Conservation (phyloP, 2,888 invertebrate species). For the Scaptomyza parva region DNA sequence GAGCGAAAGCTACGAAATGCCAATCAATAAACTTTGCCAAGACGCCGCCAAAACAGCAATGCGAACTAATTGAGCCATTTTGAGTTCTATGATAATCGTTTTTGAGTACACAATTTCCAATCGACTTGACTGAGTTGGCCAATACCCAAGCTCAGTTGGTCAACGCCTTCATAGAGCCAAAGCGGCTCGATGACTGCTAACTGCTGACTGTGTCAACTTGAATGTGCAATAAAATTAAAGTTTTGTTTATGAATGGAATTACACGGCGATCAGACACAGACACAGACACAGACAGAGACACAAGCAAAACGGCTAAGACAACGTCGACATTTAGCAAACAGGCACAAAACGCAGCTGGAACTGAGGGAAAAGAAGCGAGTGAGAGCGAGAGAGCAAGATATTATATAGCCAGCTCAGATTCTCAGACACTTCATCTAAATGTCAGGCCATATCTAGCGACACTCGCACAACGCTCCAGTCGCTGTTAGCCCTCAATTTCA, state of each 20-base stretch:
- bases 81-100: conserved; percentile 72
- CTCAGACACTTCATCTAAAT: conserved; percentile 84
- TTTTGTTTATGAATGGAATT: conserved; percentile 84
- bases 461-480: conserved; percentile 62
- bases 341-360: conserved; percentile 65
- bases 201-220: conserved; percentile 60
- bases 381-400: not conserved
- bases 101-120: conserved; percentile 54
- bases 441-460: conserved; percentile 83
- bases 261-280: conserved; percentile 44
- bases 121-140: conserved; percentile 28
- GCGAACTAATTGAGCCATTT: conserved; percentile 83
- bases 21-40: conserved; percentile 61
- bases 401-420: conserved; percentile 70
- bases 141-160: conserved; percentile 31
- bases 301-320: conserved; percentile 27
- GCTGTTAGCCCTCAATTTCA: conserved; percentile 68
- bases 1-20: conserved; percentile 39
- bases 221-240: conserved; percentile 78
- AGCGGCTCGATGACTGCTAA: conserved; percentile 12
- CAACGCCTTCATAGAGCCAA: conserved; percentile 55
- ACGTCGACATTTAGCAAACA: conserved; percentile 62
- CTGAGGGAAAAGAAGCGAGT: conserved; percentile 19
- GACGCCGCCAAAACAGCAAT: conserved; percentile 51
- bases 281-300: too few species aligned